Percentiles rank a stretch among this genome's conserved stretches.
phyloP scores from a whole-genome alignment of 1,140 invertebrate genomes.

The Cydia strobilella region DNA sequence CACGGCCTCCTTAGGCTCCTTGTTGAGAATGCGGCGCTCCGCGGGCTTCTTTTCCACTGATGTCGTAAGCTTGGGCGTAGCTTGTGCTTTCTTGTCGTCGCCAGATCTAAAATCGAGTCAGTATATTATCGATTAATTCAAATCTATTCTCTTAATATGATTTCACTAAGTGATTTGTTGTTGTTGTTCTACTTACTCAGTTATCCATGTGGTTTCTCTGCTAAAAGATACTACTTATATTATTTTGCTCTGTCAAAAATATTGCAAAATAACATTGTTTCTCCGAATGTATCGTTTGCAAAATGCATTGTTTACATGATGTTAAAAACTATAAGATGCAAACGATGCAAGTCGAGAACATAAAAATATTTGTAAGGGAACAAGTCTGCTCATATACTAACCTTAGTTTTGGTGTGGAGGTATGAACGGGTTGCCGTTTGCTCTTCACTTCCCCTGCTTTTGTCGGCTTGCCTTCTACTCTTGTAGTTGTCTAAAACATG shows the following conservation, averaged over 20 bases:
- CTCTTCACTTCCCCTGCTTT: slow-evolving; percentile 5
- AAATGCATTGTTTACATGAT: not conserved
- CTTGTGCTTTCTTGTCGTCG: slow-evolving; percentile 54
- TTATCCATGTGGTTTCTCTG: not conserved
- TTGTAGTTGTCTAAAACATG: slow-evolving; percentile 48
- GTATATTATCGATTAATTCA: not conserved
- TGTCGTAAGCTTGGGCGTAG: slow-evolving; percentile 41
- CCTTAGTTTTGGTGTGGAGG: slow-evolving; percentile 10
- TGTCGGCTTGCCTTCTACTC: not conserved
- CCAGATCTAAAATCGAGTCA: slow-evolving; percentile 40
- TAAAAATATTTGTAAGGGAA: not conserved
- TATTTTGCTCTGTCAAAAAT: not conserved
- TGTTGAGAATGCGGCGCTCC: slow-evolving; percentile 58
- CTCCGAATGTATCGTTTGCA: not conserved
- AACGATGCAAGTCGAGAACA: not conserved
- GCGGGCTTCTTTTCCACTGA: slow-evolving; percentile 54
- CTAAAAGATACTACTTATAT: slow-evolving; percentile 2
- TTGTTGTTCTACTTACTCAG: not conserved
- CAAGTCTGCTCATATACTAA: not conserved
- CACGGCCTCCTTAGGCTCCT: slow-evolving; percentile 63
- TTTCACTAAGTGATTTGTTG: not conserved
- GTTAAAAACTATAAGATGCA: too few species aligned
- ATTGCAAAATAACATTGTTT: not conserved
- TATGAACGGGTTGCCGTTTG: slow-evolving; percentile 24
- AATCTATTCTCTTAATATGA: not conserved